Evolutionary conservation across 2,797 vertebrate genomes (phyloP).

Genomic region (Alectoris magna): DNA sequence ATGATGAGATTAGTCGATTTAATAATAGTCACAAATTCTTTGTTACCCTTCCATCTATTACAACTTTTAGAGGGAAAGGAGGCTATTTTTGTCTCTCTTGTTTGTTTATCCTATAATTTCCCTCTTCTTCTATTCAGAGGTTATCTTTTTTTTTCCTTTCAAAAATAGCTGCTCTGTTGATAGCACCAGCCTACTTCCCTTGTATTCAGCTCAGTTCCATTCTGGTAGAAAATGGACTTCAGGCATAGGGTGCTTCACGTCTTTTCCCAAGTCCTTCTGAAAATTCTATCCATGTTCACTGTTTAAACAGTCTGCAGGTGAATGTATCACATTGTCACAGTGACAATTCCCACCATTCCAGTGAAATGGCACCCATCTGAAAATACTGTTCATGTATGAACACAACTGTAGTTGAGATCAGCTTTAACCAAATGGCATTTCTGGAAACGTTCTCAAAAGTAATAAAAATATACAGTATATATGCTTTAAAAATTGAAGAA

Average conservation of each 20-base stretch:
- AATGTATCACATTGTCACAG: neutral
- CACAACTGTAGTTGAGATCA: neutral
- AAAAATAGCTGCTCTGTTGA: neutral
- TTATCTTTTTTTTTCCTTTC: neutral
- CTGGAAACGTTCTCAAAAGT: conserved; percentile 49
- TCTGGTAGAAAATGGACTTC: neutral
- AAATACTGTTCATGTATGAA: neutral
- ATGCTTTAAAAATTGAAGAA: conserved; percentile 51
- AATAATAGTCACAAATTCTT: neutral
- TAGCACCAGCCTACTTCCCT: neutral
- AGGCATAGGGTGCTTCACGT: neutral
- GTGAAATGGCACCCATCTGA: neutral
- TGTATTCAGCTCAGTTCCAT: neutral
- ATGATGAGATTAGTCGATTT: neutral
- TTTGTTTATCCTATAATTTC: neutral
- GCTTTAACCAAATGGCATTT: conserved; percentile 37
- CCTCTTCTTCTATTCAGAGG: neutral
- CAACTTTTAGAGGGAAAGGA: neutral
- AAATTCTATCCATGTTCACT: neutral
- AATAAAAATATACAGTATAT: conserved; percentile 47
- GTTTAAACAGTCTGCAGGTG: neutral
- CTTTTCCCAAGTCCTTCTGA: neutral
- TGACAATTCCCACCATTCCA: neutral
- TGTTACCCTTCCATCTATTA: neutral
- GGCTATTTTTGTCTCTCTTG: neutral